Base-by-base conservation (phyloP, 2,888 invertebrate species). In the Pachymerium ferrugineum region DNA sequence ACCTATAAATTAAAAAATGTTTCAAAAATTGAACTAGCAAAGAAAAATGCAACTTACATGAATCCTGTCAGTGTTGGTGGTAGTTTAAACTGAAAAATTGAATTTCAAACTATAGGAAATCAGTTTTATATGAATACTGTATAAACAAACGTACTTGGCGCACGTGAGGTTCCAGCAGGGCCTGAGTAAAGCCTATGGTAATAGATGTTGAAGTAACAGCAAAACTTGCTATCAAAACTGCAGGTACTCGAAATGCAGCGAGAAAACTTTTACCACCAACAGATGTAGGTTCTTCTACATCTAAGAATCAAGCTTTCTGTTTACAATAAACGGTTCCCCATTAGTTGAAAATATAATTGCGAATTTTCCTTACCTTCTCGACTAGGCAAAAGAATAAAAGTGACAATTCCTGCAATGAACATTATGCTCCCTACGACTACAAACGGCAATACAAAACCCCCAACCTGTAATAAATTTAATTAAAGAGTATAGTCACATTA, bases 141-240 rank as follows among this genome's bases (percentile, higher is more conserved):
- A 25, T 28, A 10, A 54, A 19, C 8, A 10, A 68, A 19, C 74
- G 77, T 81, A 87, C 87, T 83, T 86, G 85, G 76, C 90, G 82
- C n/a, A 96, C 85, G 84, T 94, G 95, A 0, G 91, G 92, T 78
- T 94, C 93, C 22, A 96, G 84, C 0, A 94, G 94, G 0, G 94
- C 94, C 81, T 93, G 91, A 25, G 95, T 85, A 82, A 94, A 96
- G 22, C 92, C 92, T 72, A 93, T 91, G 78, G 91, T 91, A 86
- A 90, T 88, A 76, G 91, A 90, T 0, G 91, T 91, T 0, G 87
- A 88, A 75, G 90, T 87, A 79, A 92, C 91, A 79, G 90, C 90
- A 75, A 87, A 83, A 62, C 90, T 86, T 0, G 91, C 86, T 35
- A 92, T 81, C 42, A 89, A 80, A 1, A 92, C 89, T 28, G 90